phyloP scores from a whole-genome alignment of 1,140 invertebrate genomes.

The Drosophila rufa region DNA sequence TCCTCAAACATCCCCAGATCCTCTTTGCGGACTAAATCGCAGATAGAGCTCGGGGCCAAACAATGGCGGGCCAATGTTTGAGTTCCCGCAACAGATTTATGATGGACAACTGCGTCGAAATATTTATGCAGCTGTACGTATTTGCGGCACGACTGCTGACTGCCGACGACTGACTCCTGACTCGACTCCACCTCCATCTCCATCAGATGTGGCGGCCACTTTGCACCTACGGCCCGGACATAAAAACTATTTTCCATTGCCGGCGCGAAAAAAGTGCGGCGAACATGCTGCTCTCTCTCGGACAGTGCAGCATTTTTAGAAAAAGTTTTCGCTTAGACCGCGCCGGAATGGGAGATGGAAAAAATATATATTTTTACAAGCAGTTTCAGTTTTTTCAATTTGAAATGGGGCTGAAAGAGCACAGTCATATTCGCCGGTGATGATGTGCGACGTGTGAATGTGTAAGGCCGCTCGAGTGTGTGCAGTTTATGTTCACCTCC shows the following conservation, averaged over 20 bases:
- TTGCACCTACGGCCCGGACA: slow-evolving; percentile 54
- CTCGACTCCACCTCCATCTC: slow-evolving; percentile 3
- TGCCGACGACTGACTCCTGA: not conserved
- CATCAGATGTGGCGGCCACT: slow-evolving; percentile 47
- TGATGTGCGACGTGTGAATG: slow-evolving; percentile 43
- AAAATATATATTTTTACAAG: slow-evolving; percentile 29
- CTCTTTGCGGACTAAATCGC: slow-evolving; percentile 55
- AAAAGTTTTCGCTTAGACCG: slow-evolving; percentile 56
- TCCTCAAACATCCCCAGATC: slow-evolving; percentile 36
- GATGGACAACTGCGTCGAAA: slow-evolving; percentile 70
- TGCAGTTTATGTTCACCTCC: slow-evolving; percentile 45
- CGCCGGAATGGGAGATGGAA: slow-evolving; percentile 14
- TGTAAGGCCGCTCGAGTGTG: slow-evolving; percentile 14
- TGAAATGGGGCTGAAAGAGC: slow-evolving; percentile 56
- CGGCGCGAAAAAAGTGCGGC: slow-evolving; percentile 6
- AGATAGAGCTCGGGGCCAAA: slow-evolving; percentile 51
- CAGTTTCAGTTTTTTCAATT: slow-evolving; percentile 37
- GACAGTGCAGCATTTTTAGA: slow-evolving; percentile 49
- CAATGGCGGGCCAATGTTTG: slow-evolving; percentile 56
- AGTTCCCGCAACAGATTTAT: slow-evolving; percentile 63
- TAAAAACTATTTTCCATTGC: slow-evolving; percentile 63
- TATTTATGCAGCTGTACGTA: slow-evolving; percentile 55
- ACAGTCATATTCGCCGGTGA: slow-evolving; percentile 22
- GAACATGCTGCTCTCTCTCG: slow-evolving; percentile 10
- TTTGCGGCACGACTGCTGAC: not conserved